phyloP scores from a whole-genome alignment of 2,113 vertebrate species.

The Alces alces region DNA sequence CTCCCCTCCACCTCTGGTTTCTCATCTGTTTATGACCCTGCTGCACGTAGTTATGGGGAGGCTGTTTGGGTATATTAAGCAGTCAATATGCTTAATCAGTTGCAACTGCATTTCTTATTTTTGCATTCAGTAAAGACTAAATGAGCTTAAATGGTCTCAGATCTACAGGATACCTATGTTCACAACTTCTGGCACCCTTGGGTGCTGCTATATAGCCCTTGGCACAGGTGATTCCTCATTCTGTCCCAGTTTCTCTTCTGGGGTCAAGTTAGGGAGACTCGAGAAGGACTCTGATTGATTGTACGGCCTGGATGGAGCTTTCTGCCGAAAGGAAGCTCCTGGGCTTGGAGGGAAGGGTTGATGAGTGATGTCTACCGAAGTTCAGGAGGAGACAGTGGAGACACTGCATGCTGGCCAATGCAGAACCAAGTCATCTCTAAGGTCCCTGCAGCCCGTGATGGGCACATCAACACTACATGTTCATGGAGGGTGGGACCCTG shows the following conservation, averaged over 20 bases:
- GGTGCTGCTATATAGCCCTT: background rate
- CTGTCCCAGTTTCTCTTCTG: background rate
- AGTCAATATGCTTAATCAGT: background rate
- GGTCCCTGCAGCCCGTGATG: background rate
- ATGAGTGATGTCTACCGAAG: background rate
- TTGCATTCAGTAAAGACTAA: background rate
- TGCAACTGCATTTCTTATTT: background rate
- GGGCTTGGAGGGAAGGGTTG: background rate
- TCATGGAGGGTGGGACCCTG: background rate
- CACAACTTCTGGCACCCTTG: background rate
- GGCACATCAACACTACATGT: no score
- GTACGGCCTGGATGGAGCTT: background rate
- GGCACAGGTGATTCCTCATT: background rate
- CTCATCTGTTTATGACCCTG: fast-evolving
- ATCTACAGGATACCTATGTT: background rate
- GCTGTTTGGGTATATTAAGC: background rate
- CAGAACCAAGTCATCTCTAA: background rate
- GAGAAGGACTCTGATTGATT: no score
- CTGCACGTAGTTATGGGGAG: background rate
- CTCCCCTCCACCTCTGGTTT: background rate
- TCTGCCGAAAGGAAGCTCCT: background rate
- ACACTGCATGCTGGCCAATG: background rate
- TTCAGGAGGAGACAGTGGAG: background rate
- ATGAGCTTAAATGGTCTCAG: background rate
- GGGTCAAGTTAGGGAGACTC: background rate